phyloP scores from a whole-genome alignment of 2,113 vertebrate genomes.

The Microcebus murinus region DNA sequence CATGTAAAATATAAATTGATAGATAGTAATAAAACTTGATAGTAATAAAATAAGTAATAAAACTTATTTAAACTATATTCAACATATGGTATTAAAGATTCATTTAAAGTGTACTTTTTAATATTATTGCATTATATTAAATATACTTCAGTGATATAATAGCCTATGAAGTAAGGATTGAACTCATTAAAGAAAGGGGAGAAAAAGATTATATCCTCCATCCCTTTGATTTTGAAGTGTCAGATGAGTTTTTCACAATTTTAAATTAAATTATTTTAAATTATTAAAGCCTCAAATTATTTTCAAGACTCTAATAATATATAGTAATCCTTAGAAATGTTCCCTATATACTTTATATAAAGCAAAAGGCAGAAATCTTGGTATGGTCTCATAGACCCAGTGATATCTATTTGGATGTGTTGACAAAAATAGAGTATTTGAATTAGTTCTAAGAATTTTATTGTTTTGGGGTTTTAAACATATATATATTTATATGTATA shows the following conservation, averaged over 20 bases:
- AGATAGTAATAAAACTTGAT: neutral
- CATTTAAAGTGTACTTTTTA: neutral
- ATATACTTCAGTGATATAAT: neutral
- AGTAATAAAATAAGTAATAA: neutral
- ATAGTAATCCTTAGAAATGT: neutral
- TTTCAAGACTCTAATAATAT: neutral
- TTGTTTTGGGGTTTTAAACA: neutral
- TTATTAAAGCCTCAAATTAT: neutral
- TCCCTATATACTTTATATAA: neutral
- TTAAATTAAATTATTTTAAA: constrained; percentile 34
- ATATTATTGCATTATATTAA: neutral
- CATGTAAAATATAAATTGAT: neutral
- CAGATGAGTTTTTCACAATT: neutral
- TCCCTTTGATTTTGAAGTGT: neutral
- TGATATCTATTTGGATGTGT: neutral
- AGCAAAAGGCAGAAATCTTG: neutral
- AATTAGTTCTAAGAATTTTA: neutral
- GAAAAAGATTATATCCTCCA: fast-evolving
- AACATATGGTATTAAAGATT: neutral
- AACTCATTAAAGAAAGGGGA: neutral
- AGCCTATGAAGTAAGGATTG: neutral
- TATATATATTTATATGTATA: neutral
- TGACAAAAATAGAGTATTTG: neutral
- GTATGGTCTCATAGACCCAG: neutral
- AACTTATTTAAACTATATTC: neutral